Base-by-base conservation (phyloP, 2,113 vertebrate genomes). In the Choloepus hoffmanni region DNA sequence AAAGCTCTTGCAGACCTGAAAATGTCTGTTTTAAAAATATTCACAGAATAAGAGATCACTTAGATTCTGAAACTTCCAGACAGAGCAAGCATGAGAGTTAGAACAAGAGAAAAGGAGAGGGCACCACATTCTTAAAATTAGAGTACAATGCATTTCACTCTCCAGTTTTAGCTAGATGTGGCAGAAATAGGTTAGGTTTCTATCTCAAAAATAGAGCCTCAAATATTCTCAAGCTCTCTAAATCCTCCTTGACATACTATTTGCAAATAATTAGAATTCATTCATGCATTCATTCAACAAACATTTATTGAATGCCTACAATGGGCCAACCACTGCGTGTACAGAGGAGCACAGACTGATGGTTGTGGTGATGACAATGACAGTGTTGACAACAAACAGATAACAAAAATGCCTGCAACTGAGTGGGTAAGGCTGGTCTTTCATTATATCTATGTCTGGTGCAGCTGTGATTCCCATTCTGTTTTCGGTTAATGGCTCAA, bases 131-230 rank as follows among this genome's bases (percentile, higher is more conserved):
- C 76, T 68, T 78, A 6, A 58, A 84, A 89, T 67, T 21, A n/a
- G 8, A 92, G 14, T 68, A 5, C 0, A 6, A 15, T 18, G 40
- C 40, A 60, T 73, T 79, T 28, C 1, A 33, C 23, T 28, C 68
- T 73, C 83, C 79, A 43, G 9, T 78, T 89, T 86, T 85, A 92
- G 87, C 4, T 30, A 53, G 68, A n/a, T 65, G 14, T 92, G 36
- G 33, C 67, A 65, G 73, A 60, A 79, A 53, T 65, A 65, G 21
- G 11, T 13, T 87, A 43, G 15, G 28, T 53, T 93, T 93, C 16
- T 78, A 10, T 65, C 79, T 97, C 63, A 65, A 93, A 94, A 91
- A 83, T 15, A 53, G 60, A 94, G 18, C 14, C 83, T 79, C 23
- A 60, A 30, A 28, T 70, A 86, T 92, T n/a, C 63, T 82, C 45